These are phyloP conservation scores for Nebria salina DNA, from an alignment of 2,888 invertebrate species.

Conservation along the genomic window DNA sequence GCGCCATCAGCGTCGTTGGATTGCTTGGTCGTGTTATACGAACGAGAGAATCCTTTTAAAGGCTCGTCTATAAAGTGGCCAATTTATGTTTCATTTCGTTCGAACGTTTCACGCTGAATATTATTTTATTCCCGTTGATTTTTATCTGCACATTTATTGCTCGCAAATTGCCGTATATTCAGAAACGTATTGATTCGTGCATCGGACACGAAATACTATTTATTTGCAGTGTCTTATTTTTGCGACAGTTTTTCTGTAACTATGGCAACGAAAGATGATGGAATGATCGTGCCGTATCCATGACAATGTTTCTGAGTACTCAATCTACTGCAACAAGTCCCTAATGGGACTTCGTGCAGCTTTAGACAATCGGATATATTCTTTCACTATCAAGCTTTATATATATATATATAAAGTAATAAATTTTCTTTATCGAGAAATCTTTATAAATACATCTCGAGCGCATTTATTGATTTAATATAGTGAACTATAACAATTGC, in stretches of 20 bases:
- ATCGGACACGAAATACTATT: no score
- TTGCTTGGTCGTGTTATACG: background rate
- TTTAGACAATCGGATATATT: background rate
- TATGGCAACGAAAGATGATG: constrained; percentile 29
- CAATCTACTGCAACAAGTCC: constrained; percentile 48
- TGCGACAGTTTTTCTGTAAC: constrained; percentile 29
- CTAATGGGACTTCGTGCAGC: constrained; percentile 19
- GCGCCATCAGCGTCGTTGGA: background rate
- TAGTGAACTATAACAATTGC: no score
- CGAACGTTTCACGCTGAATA: background rate
- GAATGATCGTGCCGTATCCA: constrained; percentile 53
- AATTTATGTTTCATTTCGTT: background rate
- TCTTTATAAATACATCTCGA: no score
- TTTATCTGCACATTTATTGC: no score
- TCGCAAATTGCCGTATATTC: no score
- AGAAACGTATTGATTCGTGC: no score
- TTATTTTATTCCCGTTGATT: no score
- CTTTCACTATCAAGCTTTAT: background rate
- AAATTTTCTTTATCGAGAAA: no score
- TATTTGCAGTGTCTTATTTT: background rate
- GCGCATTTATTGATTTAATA: no score
- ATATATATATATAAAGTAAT: no score
- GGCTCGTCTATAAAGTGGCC: background rate
- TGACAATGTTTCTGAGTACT: constrained; percentile 51
- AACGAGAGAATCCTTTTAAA: constrained; percentile 30